A percentile compares a stretch with the other conserved stretches of the same genome.
These are phyloP conservation scores for Apamea sordens DNA, from an alignment of 2,888 invertebrate genomes.

Conservation along the genomic window DNA sequence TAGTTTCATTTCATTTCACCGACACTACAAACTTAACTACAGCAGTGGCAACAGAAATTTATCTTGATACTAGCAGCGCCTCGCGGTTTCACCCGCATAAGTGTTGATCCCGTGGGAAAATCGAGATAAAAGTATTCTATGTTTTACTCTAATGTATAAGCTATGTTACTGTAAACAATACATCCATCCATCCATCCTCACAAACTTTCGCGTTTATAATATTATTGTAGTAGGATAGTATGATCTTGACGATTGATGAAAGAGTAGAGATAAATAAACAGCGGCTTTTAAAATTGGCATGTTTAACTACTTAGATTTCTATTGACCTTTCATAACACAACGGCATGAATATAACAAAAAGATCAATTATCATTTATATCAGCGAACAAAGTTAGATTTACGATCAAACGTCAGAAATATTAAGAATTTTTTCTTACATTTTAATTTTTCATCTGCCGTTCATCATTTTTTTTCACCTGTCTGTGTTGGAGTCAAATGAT, in stretches of 20 bases:
- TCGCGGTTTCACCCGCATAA: no score
- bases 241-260: not conserved
- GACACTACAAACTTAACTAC: no score
- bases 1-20: no score
- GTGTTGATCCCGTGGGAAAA: no score
- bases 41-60: no score
- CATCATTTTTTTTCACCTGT: conserved; percentile 53
- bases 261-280: not conserved
- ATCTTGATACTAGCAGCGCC: no score
- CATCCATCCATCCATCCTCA: no score
- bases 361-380: conserved; percentile 38
- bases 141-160: no score
- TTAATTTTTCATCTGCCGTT: conserved; percentile 60
- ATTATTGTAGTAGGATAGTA: no score
- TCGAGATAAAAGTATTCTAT: no score
- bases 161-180: no score
- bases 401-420: conserved; percentile 41
- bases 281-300: not conserved
- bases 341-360: conserved; percentile 27
- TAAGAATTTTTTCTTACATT: conserved; percentile 38
- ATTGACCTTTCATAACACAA: conserved; percentile 16
- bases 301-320: not conserved
- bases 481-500: conserved; percentile 42
- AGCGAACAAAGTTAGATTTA: conserved; percentile 57
- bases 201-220: no score